phyloP scores from a whole-genome alignment of 2,113 vertebrate genomes.

The Pelecanus crispus region DNA sequence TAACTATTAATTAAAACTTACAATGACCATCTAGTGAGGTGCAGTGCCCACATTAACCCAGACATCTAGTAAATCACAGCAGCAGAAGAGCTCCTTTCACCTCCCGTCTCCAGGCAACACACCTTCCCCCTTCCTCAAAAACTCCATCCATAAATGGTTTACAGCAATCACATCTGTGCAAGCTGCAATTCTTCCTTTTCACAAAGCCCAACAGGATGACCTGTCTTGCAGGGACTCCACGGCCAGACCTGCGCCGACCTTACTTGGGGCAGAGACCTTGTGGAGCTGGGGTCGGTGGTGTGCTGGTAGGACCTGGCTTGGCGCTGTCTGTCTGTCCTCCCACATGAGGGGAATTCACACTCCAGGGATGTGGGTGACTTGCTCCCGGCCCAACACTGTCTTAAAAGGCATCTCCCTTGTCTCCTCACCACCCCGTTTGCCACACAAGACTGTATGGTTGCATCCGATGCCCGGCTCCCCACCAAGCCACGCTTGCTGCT shows the following conservation, averaged over 20 bases:
- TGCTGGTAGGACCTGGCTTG: background rate
- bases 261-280: background rate
- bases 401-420: background rate
- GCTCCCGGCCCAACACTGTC: background rate
- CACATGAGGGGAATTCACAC: background rate
- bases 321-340: background rate
- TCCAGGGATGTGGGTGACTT: background rate
- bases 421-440: background rate
- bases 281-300: accelerated
- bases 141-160: background rate
- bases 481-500: accelerated
- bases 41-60: background rate
- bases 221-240: accelerated
- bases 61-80: background rate
- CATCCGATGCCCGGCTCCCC: background rate
- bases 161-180: background rate
- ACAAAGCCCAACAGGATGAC: accelerated
- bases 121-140: background rate
- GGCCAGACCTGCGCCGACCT: accelerated
- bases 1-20: slow-evolving; percentile 17
- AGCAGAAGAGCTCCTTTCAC: background rate
- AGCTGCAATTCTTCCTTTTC: background rate
- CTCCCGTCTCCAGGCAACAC: background rate
- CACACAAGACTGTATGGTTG: no score
- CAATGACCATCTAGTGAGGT: background rate